phyloP scores from a whole-genome alignment of 2,113 vertebrate genomes.

The Eptesicus fuscus region DNA sequence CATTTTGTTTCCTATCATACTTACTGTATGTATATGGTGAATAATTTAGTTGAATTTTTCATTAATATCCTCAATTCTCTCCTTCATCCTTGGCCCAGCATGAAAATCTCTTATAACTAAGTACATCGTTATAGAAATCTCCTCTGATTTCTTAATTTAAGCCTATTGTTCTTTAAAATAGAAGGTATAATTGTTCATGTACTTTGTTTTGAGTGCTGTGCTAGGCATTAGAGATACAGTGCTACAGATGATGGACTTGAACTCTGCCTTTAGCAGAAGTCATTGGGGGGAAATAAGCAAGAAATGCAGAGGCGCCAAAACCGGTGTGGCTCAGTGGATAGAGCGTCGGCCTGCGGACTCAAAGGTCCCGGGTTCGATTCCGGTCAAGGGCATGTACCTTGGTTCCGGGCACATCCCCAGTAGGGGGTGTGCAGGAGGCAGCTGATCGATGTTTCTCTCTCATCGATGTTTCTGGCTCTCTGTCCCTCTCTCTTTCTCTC shows the following conservation, averaged over 20 bases:
- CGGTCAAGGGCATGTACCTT: too few species aligned
- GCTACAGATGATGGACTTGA: not conserved
- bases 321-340: too few species aligned
- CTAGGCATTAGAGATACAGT: not conserved
- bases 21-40: not conserved
- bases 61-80: not conserved
- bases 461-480: too few species aligned
- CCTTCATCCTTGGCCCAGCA: not conserved
- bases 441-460: too few species aligned
- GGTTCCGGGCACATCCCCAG: too few species aligned
- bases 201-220: not conserved
- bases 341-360: too few species aligned
- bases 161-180: not conserved
- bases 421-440: too few species aligned
- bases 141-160: not conserved
- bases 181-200: not conserved
- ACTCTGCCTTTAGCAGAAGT: not conserved
- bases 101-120: not conserved
- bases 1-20: not conserved
- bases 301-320: not conserved
- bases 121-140: not conserved
- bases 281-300: not conserved
- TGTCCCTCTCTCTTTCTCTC: too few species aligned
- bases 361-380: too few species aligned
- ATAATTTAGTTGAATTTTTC: conserved; percentile 1